Percentiles rank a stretch among this genome's conserved stretches.
These are phyloP conservation scores for Druceiella hillmani DNA, from an alignment of 2,888 invertebrate species.

Conservation along the genomic window DNA sequence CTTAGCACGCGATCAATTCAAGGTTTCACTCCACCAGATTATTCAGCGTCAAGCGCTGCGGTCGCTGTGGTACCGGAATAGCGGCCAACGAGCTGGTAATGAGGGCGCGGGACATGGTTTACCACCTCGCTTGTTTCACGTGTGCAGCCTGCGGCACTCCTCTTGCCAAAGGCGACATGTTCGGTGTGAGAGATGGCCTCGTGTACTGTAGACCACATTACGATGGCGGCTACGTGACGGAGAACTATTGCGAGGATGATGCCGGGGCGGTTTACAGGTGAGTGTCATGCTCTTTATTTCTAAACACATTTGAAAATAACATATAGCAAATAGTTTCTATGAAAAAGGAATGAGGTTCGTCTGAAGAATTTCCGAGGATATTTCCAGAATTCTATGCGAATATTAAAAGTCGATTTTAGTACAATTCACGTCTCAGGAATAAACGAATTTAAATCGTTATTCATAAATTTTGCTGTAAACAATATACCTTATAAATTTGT, in stretches of 20 bases:
- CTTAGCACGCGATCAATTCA: no score
- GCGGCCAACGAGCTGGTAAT: slow-evolving; percentile 86
- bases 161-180: slow-evolving; percentile 84
- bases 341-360: no score
- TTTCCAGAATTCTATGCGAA: no score
- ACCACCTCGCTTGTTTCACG: slow-evolving; percentile 86
- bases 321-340: no score
- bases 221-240: slow-evolving; percentile 53
- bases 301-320: no score
- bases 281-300: no score
- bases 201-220: slow-evolving; percentile 65
- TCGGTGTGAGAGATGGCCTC: slow-evolving; percentile 79
- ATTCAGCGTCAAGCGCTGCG: slow-evolving; percentile 81
- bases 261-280: slow-evolving; percentile 45
- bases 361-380: no score
- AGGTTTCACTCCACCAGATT: slow-evolving; percentile 65
- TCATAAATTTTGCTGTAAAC: no score
- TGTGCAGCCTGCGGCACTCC: slow-evolving; percentile 79
- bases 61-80: slow-evolving; percentile 79
- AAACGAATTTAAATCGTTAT: no score
- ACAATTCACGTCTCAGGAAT: no score
- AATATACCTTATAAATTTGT: no score
- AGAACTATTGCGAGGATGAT: slow-evolving; percentile 57
- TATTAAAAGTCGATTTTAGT: no score
- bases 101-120: slow-evolving; percentile 82